These are phyloP conservation scores for Neomonachus schauinslandi DNA, from an alignment of 2,113 vertebrate species.

Conservation along the genomic window DNA sequence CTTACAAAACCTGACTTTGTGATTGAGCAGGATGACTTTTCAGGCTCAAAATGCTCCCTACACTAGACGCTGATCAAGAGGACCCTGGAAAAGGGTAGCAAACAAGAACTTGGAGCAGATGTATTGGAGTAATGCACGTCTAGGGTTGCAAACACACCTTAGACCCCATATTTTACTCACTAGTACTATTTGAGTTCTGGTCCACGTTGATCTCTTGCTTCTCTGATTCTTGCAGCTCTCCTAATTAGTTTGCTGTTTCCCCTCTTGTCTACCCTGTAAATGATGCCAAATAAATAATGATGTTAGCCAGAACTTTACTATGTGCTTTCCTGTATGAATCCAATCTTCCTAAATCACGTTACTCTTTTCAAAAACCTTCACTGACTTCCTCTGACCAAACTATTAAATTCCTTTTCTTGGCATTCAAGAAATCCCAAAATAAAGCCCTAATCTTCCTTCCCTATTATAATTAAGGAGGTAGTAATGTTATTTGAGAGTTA, in stretches of 20 bases:
- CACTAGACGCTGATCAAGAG: background rate
- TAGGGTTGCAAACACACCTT: background rate
- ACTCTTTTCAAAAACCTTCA: conserved; percentile 24
- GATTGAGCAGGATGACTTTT: conserved; percentile 31
- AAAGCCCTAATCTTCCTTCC: background rate
- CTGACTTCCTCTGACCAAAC: background rate
- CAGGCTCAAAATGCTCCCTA: background rate
- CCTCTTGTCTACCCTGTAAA: background rate
- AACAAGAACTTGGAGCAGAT: background rate
- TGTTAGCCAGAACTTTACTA: background rate
- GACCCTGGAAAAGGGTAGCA: background rate
- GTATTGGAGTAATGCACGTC: background rate
- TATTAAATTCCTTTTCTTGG: background rate
- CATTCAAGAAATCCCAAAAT: background rate
- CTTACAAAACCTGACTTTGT: background rate
- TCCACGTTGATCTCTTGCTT: background rate
- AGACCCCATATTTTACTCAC: background rate
- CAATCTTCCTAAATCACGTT: conserved; percentile 25
- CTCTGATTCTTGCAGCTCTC: background rate
- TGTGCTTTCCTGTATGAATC: background rate
- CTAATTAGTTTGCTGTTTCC: background rate
- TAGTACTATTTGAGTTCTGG: background rate
- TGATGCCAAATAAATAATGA: background rate
- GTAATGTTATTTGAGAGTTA: background rate
- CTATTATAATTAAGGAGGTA: background rate